These are phyloP conservation scores for Harpalus rufipes DNA, from an alignment of 2,888 invertebrate species.

Conservation along the genomic window DNA sequence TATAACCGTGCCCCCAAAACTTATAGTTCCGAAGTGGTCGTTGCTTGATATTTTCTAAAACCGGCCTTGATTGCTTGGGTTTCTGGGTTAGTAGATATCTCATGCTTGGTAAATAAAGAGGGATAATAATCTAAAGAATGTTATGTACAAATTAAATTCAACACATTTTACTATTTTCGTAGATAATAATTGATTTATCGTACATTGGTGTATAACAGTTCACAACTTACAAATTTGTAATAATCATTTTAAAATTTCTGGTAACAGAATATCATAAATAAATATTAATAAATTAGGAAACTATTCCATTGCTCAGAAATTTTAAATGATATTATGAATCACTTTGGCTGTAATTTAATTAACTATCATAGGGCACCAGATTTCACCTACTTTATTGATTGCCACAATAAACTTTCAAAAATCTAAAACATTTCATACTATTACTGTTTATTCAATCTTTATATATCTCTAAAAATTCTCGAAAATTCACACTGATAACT, in stretches of 20 bases:
- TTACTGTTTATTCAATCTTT: constrained; percentile 45
- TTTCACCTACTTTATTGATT: constrained; percentile 53
- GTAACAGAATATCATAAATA: constrained; percentile 17
- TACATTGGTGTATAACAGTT: constrained; percentile 58
- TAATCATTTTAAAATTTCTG: constrained; percentile 51
- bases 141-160: constrained; percentile 3
- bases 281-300: constrained; percentile 20
- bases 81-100: too few species aligned
- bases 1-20: too few species aligned
- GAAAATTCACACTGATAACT: constrained; percentile 54
- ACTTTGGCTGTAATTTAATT: constrained; percentile 48
- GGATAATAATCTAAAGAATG: too few species aligned
- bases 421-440: constrained; percentile 37
- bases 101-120: too few species aligned
- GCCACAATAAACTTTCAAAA: constrained; percentile 56
- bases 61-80: too few species aligned
- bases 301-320: constrained; percentile 50
- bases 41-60: too few species aligned
- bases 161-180: constrained; percentile 53
- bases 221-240: constrained; percentile 39
- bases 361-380: constrained; percentile 43
- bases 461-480: constrained; percentile 53
- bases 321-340: constrained; percentile 38
- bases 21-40: too few species aligned
- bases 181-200: constrained; percentile 49